These are phyloP conservation scores for Microdon myrmicae DNA, from an alignment of 2,888 invertebrate genomes.

Conservation along the genomic window DNA sequence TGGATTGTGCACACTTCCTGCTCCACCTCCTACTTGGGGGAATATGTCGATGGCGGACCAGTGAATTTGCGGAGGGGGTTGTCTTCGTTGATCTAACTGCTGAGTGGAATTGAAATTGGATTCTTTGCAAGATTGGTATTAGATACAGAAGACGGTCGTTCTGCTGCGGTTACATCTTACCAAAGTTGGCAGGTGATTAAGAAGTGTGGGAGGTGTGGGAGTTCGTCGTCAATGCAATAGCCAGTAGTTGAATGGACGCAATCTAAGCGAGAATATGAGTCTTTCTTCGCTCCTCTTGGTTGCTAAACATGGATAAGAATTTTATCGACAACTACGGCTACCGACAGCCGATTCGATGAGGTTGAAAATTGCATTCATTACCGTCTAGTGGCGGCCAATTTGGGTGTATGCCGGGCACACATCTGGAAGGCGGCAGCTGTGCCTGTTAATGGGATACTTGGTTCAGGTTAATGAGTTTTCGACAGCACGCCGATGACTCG, in stretches of 20 bases:
- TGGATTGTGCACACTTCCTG: slow-evolving; percentile 49
- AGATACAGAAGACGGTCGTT: slow-evolving; percentile 27
- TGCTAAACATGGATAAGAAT: slow-evolving; percentile 44
- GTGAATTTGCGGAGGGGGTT: neutral
- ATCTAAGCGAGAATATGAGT: too few relatives aligned
- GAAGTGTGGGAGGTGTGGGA: slow-evolving; percentile 18
- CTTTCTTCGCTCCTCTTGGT: too few relatives aligned
- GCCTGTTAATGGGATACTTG: slow-evolving; percentile 9
- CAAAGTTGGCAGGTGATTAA: neutral
- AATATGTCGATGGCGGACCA: neutral
- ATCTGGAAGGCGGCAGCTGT: slow-evolving; percentile 4
- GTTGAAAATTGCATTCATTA: slow-evolving; percentile 52
- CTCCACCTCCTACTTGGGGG: slow-evolving; percentile 29
- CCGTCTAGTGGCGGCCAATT: slow-evolving; percentile 45
- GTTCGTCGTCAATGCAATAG: slow-evolving; percentile 1
- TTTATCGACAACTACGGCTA: slow-evolving; percentile 46
- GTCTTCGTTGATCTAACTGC: slow-evolving; percentile 17
- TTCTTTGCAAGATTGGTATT: slow-evolving; percentile 45
- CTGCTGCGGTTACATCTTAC: neutral
- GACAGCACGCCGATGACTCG: slow-evolving; percentile 40
- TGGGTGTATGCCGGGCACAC: slow-evolving; percentile 25
- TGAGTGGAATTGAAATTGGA: slow-evolving; percentile 46
- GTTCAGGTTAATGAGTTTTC: slow-evolving; percentile 49
- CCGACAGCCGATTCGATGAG: slow-evolving; percentile 43
- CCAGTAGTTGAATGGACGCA: slow-evolving; percentile 40